A percentile compares a stretch with the other conserved stretches of the same genome.
phyloP scores from a whole-genome alignment of 2,888 invertebrate species.

The Beris chalybata region DNA sequence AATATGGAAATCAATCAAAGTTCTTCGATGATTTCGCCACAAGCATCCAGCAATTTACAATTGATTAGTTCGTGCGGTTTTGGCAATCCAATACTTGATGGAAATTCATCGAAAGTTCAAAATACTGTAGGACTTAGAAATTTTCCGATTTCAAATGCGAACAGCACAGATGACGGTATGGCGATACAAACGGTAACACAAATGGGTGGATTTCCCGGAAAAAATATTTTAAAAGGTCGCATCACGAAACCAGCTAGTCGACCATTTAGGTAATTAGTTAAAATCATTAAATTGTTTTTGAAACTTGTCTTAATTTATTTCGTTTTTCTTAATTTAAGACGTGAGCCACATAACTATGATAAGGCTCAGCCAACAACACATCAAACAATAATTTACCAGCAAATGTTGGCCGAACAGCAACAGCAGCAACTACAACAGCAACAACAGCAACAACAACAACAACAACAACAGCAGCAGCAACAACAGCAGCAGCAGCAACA shows the following conservation, averaged over 20 bases:
- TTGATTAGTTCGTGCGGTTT: constrained; percentile 26
- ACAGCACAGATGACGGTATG: constrained; percentile 1
- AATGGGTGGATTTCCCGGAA: constrained; percentile 41
- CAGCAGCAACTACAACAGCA: constrained; percentile 47
- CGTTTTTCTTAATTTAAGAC: constrained; percentile 42
- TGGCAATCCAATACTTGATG: constrained; percentile 30
- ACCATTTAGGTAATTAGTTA: constrained; percentile 44
- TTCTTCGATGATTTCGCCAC: constrained; percentile 15
- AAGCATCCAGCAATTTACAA: constrained; percentile 19
- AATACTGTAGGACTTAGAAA: constrained; percentile 24
- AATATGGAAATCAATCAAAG: constrained; percentile 29
- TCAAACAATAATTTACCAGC: constrained; percentile 57
- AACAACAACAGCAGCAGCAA: constrained; percentile 48
- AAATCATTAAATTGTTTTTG: neutral
- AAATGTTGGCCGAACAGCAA: constrained; percentile 54
- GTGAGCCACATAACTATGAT: constrained; percentile 57
- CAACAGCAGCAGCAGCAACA: constrained; percentile 44
- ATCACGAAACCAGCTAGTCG: constrained; percentile 51
- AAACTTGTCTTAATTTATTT: neutral
- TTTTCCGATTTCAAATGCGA: constrained; percentile 21
- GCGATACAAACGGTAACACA: constrained; percentile 27
- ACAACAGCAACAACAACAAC: constrained; percentile 43
- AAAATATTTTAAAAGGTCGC: constrained; percentile 53
- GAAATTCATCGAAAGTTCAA: constrained; percentile 24
- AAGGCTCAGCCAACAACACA: constrained; percentile 56